Percentiles rank a stretch among this genome's conserved stretches.
Evolutionary conservation across 2,113 vertebrate genomes (phyloP).

Genomic region (Gadus macrocephalus): DNA sequence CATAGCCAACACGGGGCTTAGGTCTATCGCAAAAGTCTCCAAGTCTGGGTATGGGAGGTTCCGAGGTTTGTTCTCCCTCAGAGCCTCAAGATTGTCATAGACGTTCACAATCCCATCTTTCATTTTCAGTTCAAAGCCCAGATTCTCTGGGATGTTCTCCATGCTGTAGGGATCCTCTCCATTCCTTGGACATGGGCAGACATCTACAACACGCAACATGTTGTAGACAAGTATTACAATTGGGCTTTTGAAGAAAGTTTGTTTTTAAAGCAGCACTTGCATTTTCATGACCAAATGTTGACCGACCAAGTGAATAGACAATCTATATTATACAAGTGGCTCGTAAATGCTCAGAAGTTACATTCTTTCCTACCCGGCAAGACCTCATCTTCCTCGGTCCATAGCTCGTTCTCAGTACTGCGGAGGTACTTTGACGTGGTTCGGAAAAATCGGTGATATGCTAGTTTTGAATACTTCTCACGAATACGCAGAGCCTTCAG

Average conservation of each 20-base stretch:
- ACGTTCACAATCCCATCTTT: slow-evolving; percentile 87
- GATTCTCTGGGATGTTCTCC: slow-evolving; percentile 81
- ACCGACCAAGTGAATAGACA: too few species aligned
- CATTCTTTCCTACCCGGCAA: slow-evolving; percentile 75
- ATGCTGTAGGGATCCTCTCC: slow-evolving; percentile 86
- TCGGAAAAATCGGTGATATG: slow-evolving; percentile 88
- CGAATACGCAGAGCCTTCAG: slow-evolving; percentile 88
- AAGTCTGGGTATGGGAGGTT: slow-evolving; percentile 90
- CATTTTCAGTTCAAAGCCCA: slow-evolving; percentile 83
- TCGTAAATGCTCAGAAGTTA: too few species aligned
- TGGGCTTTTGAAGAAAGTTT: too few species aligned
- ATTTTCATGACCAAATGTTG: too few species aligned
- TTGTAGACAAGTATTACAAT: neutral
- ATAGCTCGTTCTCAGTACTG: slow-evolving; percentile 66
- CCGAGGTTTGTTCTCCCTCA: slow-evolving; percentile 73
- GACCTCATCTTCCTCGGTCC: slow-evolving; percentile 81
- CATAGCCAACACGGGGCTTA: slow-evolving; percentile 88
- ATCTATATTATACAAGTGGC: too few species aligned
- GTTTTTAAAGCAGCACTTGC: too few species aligned
- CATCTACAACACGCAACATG: slow-evolving; percentile 66
- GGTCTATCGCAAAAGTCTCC: slow-evolving; percentile 88
- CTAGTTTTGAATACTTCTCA: slow-evolving; percentile 89
- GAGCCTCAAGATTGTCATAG: slow-evolving; percentile 75
- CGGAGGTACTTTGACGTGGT: slow-evolving; percentile 85
- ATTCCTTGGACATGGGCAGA: slow-evolving; percentile 71